These are phyloP conservation scores for Dolichallabes microphthalmus DNA, from an alignment of 2,113 vertebrate genomes.

Conservation along the genomic window DNA sequence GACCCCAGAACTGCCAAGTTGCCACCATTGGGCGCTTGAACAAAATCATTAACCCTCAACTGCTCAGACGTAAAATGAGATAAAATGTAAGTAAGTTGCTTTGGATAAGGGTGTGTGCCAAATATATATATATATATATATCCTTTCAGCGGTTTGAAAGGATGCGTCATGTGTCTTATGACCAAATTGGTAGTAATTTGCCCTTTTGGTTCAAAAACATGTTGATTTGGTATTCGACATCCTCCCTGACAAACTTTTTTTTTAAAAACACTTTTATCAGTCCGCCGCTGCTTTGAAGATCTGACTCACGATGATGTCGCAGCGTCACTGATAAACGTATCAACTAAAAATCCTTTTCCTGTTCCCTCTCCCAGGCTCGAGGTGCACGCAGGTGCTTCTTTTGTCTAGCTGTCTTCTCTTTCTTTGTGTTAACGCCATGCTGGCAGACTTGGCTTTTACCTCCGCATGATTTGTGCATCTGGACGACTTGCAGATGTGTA, in stretches of 20 bases:
- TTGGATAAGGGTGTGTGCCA: too few species aligned
- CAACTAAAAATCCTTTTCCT: neutral
- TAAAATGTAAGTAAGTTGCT: too few species aligned
- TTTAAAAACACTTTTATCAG: neutral
- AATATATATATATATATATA: too few species aligned
- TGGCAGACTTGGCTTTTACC: neutral
- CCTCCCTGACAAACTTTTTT: neutral
- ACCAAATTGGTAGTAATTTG: neutral
- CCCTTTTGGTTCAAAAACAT: neutral
- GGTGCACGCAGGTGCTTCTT: neutral
- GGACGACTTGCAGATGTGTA: conserved; percentile 20
- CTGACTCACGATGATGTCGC: neutral
- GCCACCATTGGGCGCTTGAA: too few species aligned
- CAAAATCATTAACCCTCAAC: too few species aligned
- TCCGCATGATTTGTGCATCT: neutral
- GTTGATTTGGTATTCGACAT: neutral
- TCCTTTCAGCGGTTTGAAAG: neutral
- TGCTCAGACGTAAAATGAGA: neutral
- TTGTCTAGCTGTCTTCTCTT: neutral
- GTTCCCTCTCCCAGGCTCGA: neutral
- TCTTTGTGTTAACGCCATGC: neutral
- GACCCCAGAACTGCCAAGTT: too few species aligned
- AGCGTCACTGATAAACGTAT: neutral
- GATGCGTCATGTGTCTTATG: neutral
- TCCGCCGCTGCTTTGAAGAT: neutral